Conservation (phyloP, 1,140 invertebrate genomes). For the Caenorhabditis latens region DNA sequence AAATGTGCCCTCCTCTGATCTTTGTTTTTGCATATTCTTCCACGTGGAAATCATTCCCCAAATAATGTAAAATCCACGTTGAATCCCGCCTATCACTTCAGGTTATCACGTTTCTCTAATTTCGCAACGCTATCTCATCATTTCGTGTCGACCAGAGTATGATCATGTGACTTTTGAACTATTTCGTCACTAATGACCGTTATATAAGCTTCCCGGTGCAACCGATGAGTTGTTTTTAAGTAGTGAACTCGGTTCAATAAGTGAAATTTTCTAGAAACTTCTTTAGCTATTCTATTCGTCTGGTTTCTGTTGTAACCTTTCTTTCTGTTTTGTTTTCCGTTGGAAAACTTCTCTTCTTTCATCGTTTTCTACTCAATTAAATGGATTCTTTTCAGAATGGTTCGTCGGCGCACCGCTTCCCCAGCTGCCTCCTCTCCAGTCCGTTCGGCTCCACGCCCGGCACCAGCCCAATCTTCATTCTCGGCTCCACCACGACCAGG, state of each 20-base stretch:
- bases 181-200: background rate
- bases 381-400: conserved; percentile 65
- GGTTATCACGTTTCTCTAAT: background rate
- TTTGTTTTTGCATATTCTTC: too few species aligned
- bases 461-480: conserved; percentile 61
- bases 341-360: background rate
- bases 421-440: conserved; percentile 65
- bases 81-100: too few species aligned
- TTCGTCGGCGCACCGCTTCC: conserved; percentile 66
- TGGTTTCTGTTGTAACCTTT: too few species aligned
- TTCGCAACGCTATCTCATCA: background rate
- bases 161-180: conserved; percentile 33
- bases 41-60: too few species aligned
- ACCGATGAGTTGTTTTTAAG: background rate
- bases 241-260: background rate
- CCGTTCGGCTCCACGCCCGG: conserved; percentile 56
- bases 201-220: background rate
- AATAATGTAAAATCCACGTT: too few species aligned
- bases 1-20: background rate
- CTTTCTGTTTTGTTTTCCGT: background rate
- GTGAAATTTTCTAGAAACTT: background rate
- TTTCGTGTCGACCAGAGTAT: background rate
- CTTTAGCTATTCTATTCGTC: too few species aligned
- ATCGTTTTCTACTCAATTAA: background rate
- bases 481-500: conserved; percentile 61